Percentiles rank a stretch among this genome's conserved stretches.
These are phyloP conservation scores for Sinotaia quadrata DNA, from an alignment of 2,888 invertebrate genomes.

Conservation along the genomic window DNA sequence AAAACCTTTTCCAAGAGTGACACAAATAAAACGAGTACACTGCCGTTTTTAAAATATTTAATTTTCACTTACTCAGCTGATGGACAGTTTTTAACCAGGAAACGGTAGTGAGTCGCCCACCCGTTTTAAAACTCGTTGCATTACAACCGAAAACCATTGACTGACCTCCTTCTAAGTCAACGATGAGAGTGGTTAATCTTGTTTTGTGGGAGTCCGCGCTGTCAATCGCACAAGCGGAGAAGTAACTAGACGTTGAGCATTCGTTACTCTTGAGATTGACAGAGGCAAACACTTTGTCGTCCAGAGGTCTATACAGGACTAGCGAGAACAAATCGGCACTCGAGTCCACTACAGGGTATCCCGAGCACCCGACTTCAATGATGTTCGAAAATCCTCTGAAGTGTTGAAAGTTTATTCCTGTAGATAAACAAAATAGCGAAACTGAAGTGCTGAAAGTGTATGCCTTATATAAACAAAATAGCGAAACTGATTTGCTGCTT, in stretches of 20 bases:
- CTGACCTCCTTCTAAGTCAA: neutral
- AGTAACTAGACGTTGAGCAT: neutral
- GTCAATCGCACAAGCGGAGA: constrained; percentile 4
- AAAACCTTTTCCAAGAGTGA: too few relatives aligned
- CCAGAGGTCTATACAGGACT: neutral
- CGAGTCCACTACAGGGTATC: neutral
- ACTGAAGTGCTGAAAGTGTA: too few relatives aligned
- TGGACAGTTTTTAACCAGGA: constrained; percentile 1
- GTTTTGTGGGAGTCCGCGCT: constrained; percentile 4
- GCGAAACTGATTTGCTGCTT: too few relatives aligned
- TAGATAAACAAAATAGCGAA: too few relatives aligned
- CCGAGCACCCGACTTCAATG: constrained; percentile 6
- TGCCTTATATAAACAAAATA: too few relatives aligned
- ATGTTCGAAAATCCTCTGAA: constrained; percentile 4
- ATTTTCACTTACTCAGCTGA: neutral
- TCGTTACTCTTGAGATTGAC: neutral
- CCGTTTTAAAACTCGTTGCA: neutral
- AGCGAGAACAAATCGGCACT: constrained; percentile 10
- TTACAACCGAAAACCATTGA: constrained; percentile 19
- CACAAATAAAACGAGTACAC: too few relatives aligned
- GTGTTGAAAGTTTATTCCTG: too few relatives aligned
- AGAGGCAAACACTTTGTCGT: neutral
- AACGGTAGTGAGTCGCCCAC: neutral
- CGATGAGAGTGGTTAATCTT: neutral
- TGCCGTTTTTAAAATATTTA: too few relatives aligned